Evolutionary conservation across 2,797 vertebrate genomes (phyloP), one percentile per base, ranked within the genome.

Genomic region (Serranus cabrilla): DNA sequence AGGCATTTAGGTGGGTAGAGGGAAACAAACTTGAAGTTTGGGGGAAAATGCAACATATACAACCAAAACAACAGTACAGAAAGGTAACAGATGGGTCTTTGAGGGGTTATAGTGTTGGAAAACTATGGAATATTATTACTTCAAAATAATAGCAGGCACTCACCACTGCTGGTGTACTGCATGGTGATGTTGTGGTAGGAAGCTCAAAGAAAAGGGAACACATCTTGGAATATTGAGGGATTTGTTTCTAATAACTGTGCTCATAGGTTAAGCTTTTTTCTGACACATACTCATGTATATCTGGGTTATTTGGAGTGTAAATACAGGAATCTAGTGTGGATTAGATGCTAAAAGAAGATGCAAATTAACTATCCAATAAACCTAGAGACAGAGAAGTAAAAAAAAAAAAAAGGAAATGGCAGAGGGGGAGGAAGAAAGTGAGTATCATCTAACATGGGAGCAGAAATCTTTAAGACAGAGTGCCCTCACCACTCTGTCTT

Each of bases 401-500:
- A 21, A 42, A 7, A 55, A 11, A 10, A 47, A 7, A 49, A 40
- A 27, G 13, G 4, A 46, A 2, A 14, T 34, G 21, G 25, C 39
- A 76, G 57, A 57, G 12, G 54, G 67, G 8, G 20, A 63, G 2
- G 27, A 81, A 55, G 40, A 76, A 57, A 54, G 23, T 9, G 10
- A 72, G 14, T 11, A 58, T 68, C 57, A 21, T 54, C 40, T 70
- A 65, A 84, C 37, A 55, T 16, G 34, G 37, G 47, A 68, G 11
- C 64, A 74, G 52, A 68, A 65, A 80, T 74, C 54, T 66, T 71
- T 34, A 34, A 34, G 34, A 21, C 47, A 55, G 62, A 45, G 70
- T 63, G 59, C 50, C 73, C 63, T 76, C 58, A 43, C 57, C 57
- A 65, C 57, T 86, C 70, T 71, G 59, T 45, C 65, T 82, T 86